Base-by-base conservation (phyloP, 2,797 vertebrate genomes). In the Thripadectes ignobilis region DNA sequence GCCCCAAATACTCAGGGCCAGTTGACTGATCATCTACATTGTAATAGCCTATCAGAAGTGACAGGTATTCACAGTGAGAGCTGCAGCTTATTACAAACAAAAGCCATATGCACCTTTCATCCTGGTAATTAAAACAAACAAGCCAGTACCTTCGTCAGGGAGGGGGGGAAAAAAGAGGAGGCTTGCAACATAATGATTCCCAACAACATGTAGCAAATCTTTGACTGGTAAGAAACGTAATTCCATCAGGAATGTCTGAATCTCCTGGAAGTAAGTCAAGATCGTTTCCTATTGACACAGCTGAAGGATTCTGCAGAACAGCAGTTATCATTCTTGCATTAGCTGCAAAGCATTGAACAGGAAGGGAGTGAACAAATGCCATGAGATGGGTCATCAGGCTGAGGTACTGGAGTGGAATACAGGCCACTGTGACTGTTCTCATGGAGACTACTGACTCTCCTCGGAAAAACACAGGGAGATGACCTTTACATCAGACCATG, bases 111-210 rank as follows among this genome's bases (percentile, higher is more conserved):
- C 32, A 85, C 52, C 34, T 86, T 88, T 82, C 91, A 91, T 86
- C 57, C 32, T 61, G 14, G 41, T 87, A 89, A 94, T 93, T 84
- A 89, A 95, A 94, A 78, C 69, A 94, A 95, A 81, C 51, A 84
- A 88, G 43, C 10, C 90, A 85, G 38, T 29, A 48, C 34, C 22
- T 79, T 67, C 66, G 32, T 46, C 59, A 67, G 51, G 43, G 45
- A 52, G 55, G 3, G 6, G 23, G 29, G 18, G 19, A 16, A 43
- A 69, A 46, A 45, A 21, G 2, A 5, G 32, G 14, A 81, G 4
- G 30, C 48, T 88, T 85, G 54, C 39, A 87, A 83, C 41, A 29
- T 24, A 61, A 71, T 52, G 39, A 88, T 74, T 78, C 15, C 43
- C 2, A 14, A 38, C 34, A 61, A 14, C 0, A 2, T n/a, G 71